phyloP scores from a whole-genome alignment of 2,113 vertebrate genomes.

The Calypte anna region DNA sequence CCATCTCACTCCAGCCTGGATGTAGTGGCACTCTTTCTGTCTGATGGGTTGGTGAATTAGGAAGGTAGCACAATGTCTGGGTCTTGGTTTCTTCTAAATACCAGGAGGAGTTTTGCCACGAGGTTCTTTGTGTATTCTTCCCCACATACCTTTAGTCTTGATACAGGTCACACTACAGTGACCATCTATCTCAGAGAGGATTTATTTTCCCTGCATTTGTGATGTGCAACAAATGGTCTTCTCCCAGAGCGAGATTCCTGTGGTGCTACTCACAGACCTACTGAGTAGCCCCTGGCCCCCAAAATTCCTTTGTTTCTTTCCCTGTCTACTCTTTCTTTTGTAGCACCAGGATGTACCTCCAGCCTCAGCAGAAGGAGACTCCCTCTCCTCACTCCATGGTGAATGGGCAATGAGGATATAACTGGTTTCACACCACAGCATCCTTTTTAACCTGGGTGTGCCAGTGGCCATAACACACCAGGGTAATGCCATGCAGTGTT shows the following conservation, averaged over 20 bases:
- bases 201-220: background rate
- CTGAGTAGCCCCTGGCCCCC: background rate
- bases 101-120: background rate
- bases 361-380: background rate
- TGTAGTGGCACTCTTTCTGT: no score
- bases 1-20: background rate
- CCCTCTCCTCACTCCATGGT: background rate
- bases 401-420: background rate
- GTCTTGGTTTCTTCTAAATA: background rate
- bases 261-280: background rate
- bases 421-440: background rate
- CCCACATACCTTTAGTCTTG: background rate
- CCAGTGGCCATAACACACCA: background rate
- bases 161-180: background rate
- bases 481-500: background rate
- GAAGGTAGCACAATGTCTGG: background rate
- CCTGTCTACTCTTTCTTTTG: background rate
- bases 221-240: background rate
- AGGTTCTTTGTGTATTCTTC: background rate
- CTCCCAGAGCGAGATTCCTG: background rate
- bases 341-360: background rate
- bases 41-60: background rate
- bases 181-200: background rate
- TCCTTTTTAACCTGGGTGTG: background rate
- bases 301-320: background rate